Evolutionary conservation across 1,140 invertebrate genomes (phyloP), one percentile per base, ranked within the genome.

Genomic region (Asbolus verrucosus): DNA sequence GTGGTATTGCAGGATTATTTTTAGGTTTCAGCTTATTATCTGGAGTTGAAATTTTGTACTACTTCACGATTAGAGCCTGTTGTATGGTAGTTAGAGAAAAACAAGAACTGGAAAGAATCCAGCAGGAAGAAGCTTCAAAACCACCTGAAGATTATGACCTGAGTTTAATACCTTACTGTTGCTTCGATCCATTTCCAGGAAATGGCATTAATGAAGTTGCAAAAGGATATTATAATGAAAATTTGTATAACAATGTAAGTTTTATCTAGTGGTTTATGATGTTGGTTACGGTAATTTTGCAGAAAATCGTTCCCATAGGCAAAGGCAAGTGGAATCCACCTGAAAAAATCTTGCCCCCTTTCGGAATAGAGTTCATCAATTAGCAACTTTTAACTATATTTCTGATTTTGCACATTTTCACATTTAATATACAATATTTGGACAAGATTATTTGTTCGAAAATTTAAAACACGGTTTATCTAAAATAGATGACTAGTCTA

Each of bases 1-100:
- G 89, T 21, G 90, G 90, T 19, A 91, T 92, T 62, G 90, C 90
- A 4, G 90, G 91, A 5, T 82, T 92, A 1, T 92, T 92, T 79
- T 79, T 92, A 0, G 91, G 91, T 0, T 92, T 91, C 78, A 91
- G 89, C 11, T 77, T 93, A 18, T 78, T 93, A 0, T 90, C 89
- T 0, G 89, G 87, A 0, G 87, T 92, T 0, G 91, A 93, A 79
- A 82, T 92, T 4, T 79, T 91, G 6, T 92, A 92, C 76, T 92
- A 90, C 74, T 91, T 91, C 73, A 89, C 88, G 0, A 76, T 92
- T 68, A 82, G 90, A 14, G 85, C 89, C 18, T 88, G 85, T 59
- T 92, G 90, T 69, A 87, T 88, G 79, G 82, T 85, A 3, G 83
- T 84, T 36, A 81, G 63, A 36, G 76, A 81, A 69, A 70, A 67